Base-by-base conservation (phyloP, 2,888 invertebrate genomes). In the Brachyptera putata region DNA sequence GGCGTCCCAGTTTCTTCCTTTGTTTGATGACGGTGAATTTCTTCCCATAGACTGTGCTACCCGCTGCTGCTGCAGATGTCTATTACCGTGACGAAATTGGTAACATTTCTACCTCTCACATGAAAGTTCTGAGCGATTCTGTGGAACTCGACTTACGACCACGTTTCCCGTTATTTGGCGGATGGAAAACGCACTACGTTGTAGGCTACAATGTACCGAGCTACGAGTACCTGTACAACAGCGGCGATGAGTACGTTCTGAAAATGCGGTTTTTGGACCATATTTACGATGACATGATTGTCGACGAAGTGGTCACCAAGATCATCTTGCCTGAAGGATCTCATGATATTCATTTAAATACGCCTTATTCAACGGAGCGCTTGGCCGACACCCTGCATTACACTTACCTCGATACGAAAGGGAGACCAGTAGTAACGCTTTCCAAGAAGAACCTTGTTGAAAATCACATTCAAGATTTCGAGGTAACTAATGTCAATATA, bases 81-180 rank as follows among this genome's bases (percentile, higher is more conserved):
- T 99, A 99, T 75, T 99, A 99, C 74, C 84, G 91, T 58, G 99
- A 99, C 75, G 95, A 95, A 66, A 99, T 99, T 73, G 99, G 95
- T 37, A 99, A 99, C 74, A 99, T 99, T 70, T 98, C 97, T 1
- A 99, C 99, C 9, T 96, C 96, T 1, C 89, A 93, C 73, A 89
- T 98, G 79, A 84, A 88, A 66, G 78, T 89, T 22, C 82, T 89
- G 67, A 91, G 91, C 67, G 95, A 98, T 71, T 89, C 93, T 37
- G 95, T 98, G 5, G 97, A 99, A 71, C 77, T 99, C 2, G 97
- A 97, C 70, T 80, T 99, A n/a, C 82, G 95, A 55, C 99, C 98
- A 0, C 81, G 99, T 69, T 99, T 97, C 75, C 99, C 99, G 2
- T 79, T 99, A 3, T 99, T 98, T 75, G 99, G 99, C 58, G 99